Evolutionary conservation across 2,113 vertebrate species (phyloP), one percentile per base, ranked within the genome.

Genomic region (Neolamprologus kungweensis): DNA sequence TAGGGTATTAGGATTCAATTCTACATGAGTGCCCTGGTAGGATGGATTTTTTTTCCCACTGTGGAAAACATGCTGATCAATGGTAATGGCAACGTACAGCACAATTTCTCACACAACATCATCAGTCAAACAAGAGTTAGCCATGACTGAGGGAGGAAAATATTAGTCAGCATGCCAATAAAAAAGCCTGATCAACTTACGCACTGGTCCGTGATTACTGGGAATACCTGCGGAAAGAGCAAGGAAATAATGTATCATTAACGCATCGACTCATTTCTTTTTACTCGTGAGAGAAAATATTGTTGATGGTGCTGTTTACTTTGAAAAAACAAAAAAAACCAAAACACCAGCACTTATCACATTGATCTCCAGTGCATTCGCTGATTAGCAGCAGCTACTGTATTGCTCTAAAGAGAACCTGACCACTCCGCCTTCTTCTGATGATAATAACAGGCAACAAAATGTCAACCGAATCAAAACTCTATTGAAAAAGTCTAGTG

Each of bases 161-260:
- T n/a, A 50, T 85, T 63, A 65, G n/a, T 86, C 60, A 85, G 50
- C 93, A 95, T 95, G 92, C 91, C 42, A 92, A 55, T 78, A 35
- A 79, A 57, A 88, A 89, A 85, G 40, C 12, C 63, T 50, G 60
- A 83, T 95, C 94, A 96, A 99, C 98, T 99, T 98, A 99, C 98
- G 97, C 97, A 97, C 97, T 89, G 98, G 97, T 97, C 98, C 98
- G 86, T 97, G 97, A 96, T 97, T 97, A 96, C 97, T 99, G 95
- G 97, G 98, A 91, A 98, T 97, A 97, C 98, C 98, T 99, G 96
- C 9, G 37, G 84, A 91, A 83, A 96, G 88, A 96, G 87, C 45
- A 91, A n/a, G 89, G 84, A 85, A 78, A 91, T 6, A 88, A 37
- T 11, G 9, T 54, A 85, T 87, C 4, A 88, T 90, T 85, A 87